Base-by-base conservation (phyloP, 2,888 invertebrate genomes). In the Synergus laeviventris region DNA sequence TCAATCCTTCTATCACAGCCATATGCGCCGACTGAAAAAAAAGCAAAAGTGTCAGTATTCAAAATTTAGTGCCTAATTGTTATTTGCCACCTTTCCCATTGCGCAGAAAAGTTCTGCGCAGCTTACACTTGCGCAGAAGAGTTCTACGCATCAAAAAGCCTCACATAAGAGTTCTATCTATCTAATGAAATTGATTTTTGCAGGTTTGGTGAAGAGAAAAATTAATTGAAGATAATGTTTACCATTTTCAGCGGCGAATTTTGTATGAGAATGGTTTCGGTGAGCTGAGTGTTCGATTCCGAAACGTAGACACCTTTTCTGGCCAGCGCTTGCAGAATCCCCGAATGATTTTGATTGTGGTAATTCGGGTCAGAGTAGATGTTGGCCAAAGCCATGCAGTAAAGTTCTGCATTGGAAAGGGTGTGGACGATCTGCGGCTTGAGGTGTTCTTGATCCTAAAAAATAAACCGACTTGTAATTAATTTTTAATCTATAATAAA, bases 301-400 rank as follows among this genome's bases (percentile, higher is more conserved):
- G 94, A 93, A 82, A 97, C 95, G 88, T 95, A 96, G 78, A 98
- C 95, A 81, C 98, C 98, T 92, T 98, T 98, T 89, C 98, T 93
- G 84, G 96, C 95, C 88, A 99, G 93, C 76, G 97, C 97, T 93
- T 98, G 98, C 89, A 98, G 94, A 89, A 98, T 97, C 90, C 97
- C 96, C 95, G 96, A 96, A 92, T 98, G 98, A 93, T 97, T 98
- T 87, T 98, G 94, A 92, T 96, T 97, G 93, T 97, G 96, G 93
- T 97, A 98, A 92, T 97, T 97, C 80, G 97, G 98, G 92, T 98
- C 98, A 82, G 97, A 97, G 92, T 98, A 98, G 92, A 98, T 96
- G 93, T 97, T 97, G 86, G 97, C 96, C 91, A 98, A 93, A 78
- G 98, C 97, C 91, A 96, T 93, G 92, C 98, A 98, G 93, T 98